These are phyloP conservation scores for Panthera leo DNA, from an alignment of 2,113 vertebrate species.

Conservation along the genomic window DNA sequence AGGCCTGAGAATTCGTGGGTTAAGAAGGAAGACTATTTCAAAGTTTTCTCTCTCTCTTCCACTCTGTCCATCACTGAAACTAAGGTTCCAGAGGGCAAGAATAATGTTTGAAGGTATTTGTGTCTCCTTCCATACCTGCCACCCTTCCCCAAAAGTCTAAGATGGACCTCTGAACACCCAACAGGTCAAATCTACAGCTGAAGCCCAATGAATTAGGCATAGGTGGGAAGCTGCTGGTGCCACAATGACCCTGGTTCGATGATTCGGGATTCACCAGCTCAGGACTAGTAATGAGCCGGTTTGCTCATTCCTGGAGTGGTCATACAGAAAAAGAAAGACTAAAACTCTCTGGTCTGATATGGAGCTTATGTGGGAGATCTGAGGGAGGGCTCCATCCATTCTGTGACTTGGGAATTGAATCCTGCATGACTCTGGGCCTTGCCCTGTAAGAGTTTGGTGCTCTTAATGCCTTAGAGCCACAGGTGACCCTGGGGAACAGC, in stretches of 20 bases:
- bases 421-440: background rate
- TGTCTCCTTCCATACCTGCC: background rate
- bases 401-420: background rate
- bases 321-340: background rate
- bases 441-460: background rate
- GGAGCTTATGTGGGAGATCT: background rate
- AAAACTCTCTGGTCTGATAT: background rate
- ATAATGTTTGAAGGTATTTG: background rate
- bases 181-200: background rate
- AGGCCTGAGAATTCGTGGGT: background rate
- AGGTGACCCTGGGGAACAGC: background rate
- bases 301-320: background rate
- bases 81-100: background rate
- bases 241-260: background rate
- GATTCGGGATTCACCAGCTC: background rate
- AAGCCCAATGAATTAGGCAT: background rate
- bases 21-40: background rate
- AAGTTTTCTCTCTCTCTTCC: background rate
- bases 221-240: background rate
- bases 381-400: background rate
- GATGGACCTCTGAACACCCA: background rate
- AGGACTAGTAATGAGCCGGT: background rate
- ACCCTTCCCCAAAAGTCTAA: background rate
- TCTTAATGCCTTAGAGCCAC: background rate
- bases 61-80: background rate